phyloP scores from a whole-genome alignment of 2,113 vertebrate species.

The Lates calcarifer region DNA sequence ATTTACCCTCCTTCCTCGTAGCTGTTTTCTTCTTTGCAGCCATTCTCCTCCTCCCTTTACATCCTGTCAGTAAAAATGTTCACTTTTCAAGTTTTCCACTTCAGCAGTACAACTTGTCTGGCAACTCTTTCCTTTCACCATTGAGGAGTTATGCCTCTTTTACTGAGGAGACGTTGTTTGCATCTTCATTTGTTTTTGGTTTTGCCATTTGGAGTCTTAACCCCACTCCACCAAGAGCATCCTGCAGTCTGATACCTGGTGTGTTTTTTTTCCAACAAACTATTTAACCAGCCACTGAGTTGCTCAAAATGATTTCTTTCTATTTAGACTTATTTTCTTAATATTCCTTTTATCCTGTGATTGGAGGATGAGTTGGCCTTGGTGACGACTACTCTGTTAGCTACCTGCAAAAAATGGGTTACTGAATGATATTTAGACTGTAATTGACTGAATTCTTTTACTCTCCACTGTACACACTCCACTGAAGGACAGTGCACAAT shows the following conservation, averaged over 20 bases:
- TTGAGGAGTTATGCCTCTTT: background rate
- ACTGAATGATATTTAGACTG: slow-evolving; percentile 41
- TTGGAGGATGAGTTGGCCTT: slow-evolving; percentile 18
- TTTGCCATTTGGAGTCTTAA: background rate
- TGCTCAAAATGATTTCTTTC: background rate
- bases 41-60: background rate
- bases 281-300: background rate
- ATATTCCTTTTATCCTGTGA: background rate
- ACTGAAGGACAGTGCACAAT: slow-evolving; percentile 6
- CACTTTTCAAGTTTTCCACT: slow-evolving; percentile 25
- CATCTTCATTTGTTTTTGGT: slow-evolving; percentile 26
- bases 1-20: background rate
- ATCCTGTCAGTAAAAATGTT: background rate
- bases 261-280: background rate
- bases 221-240: background rate
- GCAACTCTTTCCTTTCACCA: background rate
- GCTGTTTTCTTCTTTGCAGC: background rate
- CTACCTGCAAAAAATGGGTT: background rate
- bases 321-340: background rate
- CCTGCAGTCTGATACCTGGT: background rate
- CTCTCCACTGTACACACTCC: slow-evolving; percentile 31
- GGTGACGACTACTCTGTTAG: background rate
- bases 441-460: slow-evolving; percentile 23
- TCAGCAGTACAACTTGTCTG: background rate
- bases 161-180: background rate